These are phyloP conservation scores for Amblyteles armatorius DNA, from an alignment of 2,888 invertebrate species.

Conservation along the genomic window DNA sequence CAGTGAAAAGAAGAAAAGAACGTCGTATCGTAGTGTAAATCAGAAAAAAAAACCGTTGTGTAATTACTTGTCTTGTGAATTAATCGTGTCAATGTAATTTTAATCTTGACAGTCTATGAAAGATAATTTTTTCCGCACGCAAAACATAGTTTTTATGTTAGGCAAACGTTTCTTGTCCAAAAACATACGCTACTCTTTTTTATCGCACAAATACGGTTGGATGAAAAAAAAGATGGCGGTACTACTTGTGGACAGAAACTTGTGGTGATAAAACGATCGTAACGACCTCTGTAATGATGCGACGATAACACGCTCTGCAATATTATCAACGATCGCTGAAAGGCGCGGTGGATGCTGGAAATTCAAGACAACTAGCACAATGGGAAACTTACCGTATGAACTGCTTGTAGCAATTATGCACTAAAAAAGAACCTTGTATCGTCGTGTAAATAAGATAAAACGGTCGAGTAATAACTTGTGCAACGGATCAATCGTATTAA, in stretches of 20 bases:
- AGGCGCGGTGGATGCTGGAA: background rate
- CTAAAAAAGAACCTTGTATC: background rate
- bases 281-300: background rate
- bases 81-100: background rate
- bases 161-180: no score
- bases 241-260: no score
- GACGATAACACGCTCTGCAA: background rate
- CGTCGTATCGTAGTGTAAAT: background rate
- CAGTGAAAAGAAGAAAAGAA: slow-evolving; percentile 13
- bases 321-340: background rate
- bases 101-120: no score
- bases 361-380: slow-evolving; percentile 11
- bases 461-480: background rate
- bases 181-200: no score
- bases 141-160: no score
- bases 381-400: background rate
- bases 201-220: no score
- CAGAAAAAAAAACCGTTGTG: background rate
- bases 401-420: background rate
- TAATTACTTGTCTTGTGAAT: slow-evolving; percentile 4
- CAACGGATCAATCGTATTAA: no score
- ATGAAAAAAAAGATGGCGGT: no score
- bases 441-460: background rate
- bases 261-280: no score
- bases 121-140: no score